Evolutionary conservation across 1,140 invertebrate species (phyloP), one percentile per base, ranked within the genome.

Genomic region (Cydia pomonella): DNA sequence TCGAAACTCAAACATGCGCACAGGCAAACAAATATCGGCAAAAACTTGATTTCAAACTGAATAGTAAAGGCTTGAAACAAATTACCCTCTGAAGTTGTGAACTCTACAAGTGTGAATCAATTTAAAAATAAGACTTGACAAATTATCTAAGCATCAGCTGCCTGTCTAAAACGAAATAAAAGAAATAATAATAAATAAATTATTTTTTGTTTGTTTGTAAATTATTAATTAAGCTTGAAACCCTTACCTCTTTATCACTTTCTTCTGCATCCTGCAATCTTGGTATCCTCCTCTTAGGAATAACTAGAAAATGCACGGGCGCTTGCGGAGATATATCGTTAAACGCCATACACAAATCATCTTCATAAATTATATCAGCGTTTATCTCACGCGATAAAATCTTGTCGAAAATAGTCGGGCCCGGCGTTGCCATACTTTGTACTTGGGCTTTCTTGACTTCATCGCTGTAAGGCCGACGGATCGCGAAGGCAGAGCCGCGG

Each of bases 241-340:
- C 66, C 80, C 79, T 76, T 76, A 94, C 94, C 75, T 94, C 91
- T 79, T 94, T 87, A 78, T 93, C 93, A 47, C 63, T 79, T 12
- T 81, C 80, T 47, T 87, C 86, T 6, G 90, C 94, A 59, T 94
- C 93, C 38, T 95, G 94, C 7, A 97, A 81, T 79, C 93, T 93
- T 0, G 93, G 77, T 75, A 97, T 96, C 41, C 94, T 93, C 76
- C 95, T 95, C 81, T 96, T 97, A 1, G 97, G 97, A 86, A 98
- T 97, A 1, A 98, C 96, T 1, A 98, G 91, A 84, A 98, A 97
- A 92, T 98, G 97, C 1, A 95, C 94, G 0, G 97, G 97, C 10
- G 97, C 97, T 84, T 97, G 96, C 1, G 97, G 96, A 59, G 92
- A 92, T 6, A 97, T 91, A 91, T 97, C 97, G 80, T 96, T 95